A percentile compares a stretch with the other conserved stretches of the same genome.
Evolutionary conservation across 2,888 invertebrate species (phyloP).

Genomic region (Melanostoma scalare): DNA sequence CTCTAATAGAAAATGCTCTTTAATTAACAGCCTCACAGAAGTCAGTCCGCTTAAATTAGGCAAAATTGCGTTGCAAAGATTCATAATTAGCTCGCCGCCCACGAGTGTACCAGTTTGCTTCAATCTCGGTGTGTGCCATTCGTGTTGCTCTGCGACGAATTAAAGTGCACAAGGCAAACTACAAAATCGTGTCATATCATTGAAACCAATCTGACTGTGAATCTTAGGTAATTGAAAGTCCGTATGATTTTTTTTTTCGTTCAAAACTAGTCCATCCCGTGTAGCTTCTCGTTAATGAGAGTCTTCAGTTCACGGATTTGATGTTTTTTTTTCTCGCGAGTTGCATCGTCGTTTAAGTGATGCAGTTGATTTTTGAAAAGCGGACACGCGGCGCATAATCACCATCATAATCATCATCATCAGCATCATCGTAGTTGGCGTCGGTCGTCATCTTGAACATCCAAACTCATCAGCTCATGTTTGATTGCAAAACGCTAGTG

Average conservation of each 20-base stretch:
- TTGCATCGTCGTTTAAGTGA: constrained; percentile 48
- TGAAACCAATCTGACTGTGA: constrained; percentile 66
- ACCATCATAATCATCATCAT: constrained; percentile 47
- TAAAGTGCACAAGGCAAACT: constrained; percentile 39
- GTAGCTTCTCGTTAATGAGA: constrained; percentile 28
- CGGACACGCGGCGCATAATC: constrained; percentile 70
- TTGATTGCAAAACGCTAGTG: neutral
- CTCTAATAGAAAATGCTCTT: neutral
- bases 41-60: constrained; percentile 40
- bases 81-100: constrained; percentile 64
- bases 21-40: constrained; percentile 23
- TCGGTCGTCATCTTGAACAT: constrained; percentile 1
- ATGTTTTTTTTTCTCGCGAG: constrained; percentile 23
- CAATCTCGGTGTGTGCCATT: constrained; percentile 3
- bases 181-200: constrained; percentile 68
- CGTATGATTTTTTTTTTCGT: constrained; percentile 2
- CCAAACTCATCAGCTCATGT: constrained; percentile 30
- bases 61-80: constrained; percentile 53
- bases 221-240: constrained; percentile 58
- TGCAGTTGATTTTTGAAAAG: constrained; percentile 29
- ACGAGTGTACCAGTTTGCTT: constrained; percentile 45
- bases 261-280: constrained; percentile 12
- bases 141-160: constrained; percentile 35
- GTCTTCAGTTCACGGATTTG: constrained; percentile 48
- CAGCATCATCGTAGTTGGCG: neutral